Percentiles rank a stretch among this genome's conserved stretches.
Evolutionary conservation across 2,888 invertebrate genomes (phyloP).

Genomic region (Icerya purchasi): DNA sequence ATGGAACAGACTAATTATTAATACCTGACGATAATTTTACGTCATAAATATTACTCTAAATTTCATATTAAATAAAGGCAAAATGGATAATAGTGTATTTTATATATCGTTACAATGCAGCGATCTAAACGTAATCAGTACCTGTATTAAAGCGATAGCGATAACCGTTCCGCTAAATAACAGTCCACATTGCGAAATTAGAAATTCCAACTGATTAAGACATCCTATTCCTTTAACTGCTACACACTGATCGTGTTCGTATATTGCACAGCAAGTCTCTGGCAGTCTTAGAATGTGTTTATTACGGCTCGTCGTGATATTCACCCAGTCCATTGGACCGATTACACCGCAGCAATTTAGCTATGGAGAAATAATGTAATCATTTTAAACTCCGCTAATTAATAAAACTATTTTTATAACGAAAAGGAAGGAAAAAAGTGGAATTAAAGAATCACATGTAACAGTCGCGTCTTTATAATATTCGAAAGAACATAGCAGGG

Average conservation of each 20-base stretch:
- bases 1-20: not conserved
- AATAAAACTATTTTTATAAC: too few relatives aligned
- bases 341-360: conserved; percentile 33
- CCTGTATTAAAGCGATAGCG: conserved; percentile 11
- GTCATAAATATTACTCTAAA: too few relatives aligned
- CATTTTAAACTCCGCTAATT: too few relatives aligned
- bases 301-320: conserved; percentile 19
- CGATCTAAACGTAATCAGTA: too few relatives aligned
- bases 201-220: conserved; percentile 6
- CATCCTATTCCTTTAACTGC: conserved; percentile 9
- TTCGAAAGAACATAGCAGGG: too few relatives aligned
- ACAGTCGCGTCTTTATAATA: too few relatives aligned
- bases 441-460: too few relatives aligned
- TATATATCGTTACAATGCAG: too few relatives aligned
- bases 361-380: conserved; percentile 29
- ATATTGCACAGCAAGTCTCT: conserved; percentile 32
- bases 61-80: too few relatives aligned
- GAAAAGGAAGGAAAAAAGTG: too few relatives aligned
- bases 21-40: too few relatives aligned
- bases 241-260: conserved; percentile 1
- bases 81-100: too few relatives aligned
- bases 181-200: conserved; percentile 8
- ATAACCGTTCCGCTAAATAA: conserved; percentile 6
- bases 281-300: not conserved
- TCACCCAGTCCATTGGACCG: conserved; percentile 30